A percentile compares a stretch with the other conserved stretches of the same genome.
phyloP scores from a whole-genome alignment of 2,113 vertebrate species.

The Ctenomys sociabilis region DNA sequence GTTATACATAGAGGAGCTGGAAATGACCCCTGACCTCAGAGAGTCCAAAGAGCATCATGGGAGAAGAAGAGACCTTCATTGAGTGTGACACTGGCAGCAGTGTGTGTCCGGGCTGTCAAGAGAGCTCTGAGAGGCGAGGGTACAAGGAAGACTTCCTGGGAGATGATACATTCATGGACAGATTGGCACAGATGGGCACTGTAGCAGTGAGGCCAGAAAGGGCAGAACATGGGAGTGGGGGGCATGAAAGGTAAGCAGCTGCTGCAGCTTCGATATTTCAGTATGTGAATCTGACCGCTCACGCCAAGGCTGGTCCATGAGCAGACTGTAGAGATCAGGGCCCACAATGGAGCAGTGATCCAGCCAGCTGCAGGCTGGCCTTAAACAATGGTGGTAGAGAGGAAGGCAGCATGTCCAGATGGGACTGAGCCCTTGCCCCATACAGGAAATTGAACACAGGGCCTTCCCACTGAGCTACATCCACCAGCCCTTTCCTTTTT shows the following conservation, averaged over 20 bases:
- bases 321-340: not conserved
- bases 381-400: not conserved
- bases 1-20: not conserved
- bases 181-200: not conserved
- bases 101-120: not conserved
- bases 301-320: not conserved
- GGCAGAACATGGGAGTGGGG: not conserved
- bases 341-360: not conserved
- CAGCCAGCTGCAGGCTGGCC: not conserved
- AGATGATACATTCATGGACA: not conserved
- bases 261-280: not conserved
- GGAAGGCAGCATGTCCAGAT: rapidly evolving
- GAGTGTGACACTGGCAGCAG: not conserved
- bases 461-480: not conserved
- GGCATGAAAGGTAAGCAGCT: not conserved
- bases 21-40: not conserved
- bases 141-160: not conserved
- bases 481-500: not conserved
- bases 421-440: not conserved
- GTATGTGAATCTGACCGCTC: not conserved
- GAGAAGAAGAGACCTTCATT: not conserved
- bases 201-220: not conserved
- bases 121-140: not conserved
- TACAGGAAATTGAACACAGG: not conserved
- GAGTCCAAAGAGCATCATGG: not conserved